Base-by-base conservation (phyloP, 2,888 invertebrate species). In the Drosophila anomalata region DNA sequence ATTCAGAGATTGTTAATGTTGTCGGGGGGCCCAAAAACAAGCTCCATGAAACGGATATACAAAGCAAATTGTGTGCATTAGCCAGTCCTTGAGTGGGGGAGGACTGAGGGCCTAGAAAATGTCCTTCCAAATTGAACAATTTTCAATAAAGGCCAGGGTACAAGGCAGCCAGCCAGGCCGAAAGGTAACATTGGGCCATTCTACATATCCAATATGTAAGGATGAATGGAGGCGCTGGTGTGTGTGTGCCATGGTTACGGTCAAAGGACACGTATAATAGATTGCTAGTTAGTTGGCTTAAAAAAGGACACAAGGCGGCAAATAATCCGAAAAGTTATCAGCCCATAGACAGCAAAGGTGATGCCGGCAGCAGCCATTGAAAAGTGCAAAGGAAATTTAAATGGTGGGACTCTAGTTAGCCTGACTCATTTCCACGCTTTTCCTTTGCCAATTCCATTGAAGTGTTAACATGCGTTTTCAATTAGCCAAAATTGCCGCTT, bases 181-280 rank as follows among this genome's bases (percentile, higher is more conserved):
- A 80, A 88, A 80, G 87, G 68, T 73, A 76, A 81, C 87, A 81
- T 84, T 73, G 72, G 67, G 39, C 67, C 69, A 82, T 77, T 79
- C 75, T 26, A 55, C 12, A 39, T 12, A 42, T 22, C 8, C 22
- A 36, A 42, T 20, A 42, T 17, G 14, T 17, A 42, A 9, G 11
- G 17, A 17, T 9, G n/a, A n/a, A n/a, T 42, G 41, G 11, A 8
- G 22, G 22, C 22, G 22, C 22, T 24, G 22, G 22, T 26, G 36
- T 51, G 50, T 41, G 48, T 68, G 39, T 55, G 73, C 72, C 61
- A 65, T 66, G 70, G 80, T 77, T 87, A 89, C 88, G 89, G 81
- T 81, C 81, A 75, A 73, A 80, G 81, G 79, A 77, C 75, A 88
- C 73, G 75, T 76, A 88, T 81, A 87, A 87, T 86, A 73, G 84